Conservation (phyloP, 35 echinoderm and acorn worm species). For the Lytechinus pictus region DNA sequence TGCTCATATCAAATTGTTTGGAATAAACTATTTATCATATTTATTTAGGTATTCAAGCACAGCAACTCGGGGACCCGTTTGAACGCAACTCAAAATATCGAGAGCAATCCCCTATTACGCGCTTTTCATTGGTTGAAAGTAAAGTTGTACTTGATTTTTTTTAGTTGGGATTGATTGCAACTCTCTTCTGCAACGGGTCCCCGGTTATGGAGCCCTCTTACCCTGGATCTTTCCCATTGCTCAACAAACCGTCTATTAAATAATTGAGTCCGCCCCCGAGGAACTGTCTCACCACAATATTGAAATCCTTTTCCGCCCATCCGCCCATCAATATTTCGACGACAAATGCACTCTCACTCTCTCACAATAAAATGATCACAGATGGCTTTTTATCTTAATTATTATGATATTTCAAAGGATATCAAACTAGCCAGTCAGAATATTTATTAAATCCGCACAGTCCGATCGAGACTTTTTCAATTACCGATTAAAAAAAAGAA, state of each 20-base stretch:
- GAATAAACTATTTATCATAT: too few relatives aligned
- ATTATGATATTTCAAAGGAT: neutral
- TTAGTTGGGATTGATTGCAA: too few relatives aligned
- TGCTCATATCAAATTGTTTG: too few relatives aligned
- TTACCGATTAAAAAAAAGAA: neutral
- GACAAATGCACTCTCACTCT: neutral
- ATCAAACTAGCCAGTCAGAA: neutral
- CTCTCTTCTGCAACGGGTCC: too few relatives aligned
- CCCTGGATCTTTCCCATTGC: neutral
- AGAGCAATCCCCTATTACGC: too few relatives aligned
- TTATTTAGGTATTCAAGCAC: too few relatives aligned
- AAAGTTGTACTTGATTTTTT: too few relatives aligned
- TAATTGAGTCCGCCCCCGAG: neutral
- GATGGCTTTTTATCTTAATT: neutral
- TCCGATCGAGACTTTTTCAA: neutral
- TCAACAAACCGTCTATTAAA: neutral
- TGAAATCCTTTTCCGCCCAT: neutral
- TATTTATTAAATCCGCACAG: neutral
- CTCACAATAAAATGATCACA: neutral
- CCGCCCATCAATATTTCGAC: slow-evolving; percentile 9
- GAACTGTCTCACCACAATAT: neutral
- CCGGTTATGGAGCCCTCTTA: neutral
- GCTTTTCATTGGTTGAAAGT: too few relatives aligned
- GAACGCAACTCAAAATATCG: too few relatives aligned
- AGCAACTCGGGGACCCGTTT: too few relatives aligned